phyloP scores from a whole-genome alignment of 1,140 invertebrate genomes.

The Tribolium madens region DNA sequence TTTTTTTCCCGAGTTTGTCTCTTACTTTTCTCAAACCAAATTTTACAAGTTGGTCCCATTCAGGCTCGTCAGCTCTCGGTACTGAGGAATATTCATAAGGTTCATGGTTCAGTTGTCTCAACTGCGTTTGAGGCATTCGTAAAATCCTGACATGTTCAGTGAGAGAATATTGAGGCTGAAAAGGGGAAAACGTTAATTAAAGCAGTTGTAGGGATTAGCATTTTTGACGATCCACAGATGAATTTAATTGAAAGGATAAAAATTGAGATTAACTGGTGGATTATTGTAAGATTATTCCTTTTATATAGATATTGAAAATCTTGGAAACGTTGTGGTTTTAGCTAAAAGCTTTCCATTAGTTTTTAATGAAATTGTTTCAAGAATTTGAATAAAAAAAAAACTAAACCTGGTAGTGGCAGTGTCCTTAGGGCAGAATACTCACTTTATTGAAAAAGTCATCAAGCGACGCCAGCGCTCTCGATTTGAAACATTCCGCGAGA shows the following conservation, averaged over 20 bases:
- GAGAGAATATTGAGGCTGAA: slow-evolving; percentile 68
- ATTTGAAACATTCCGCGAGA: slow-evolving; percentile 85
- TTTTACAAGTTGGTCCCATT: slow-evolving; percentile 84
- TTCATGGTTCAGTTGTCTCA: slow-evolving; percentile 73
- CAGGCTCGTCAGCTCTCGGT: slow-evolving; percentile 76
- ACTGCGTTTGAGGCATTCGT: slow-evolving; percentile 74
- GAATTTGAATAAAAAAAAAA: neutral
- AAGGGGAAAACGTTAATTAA: slow-evolving; percentile 5
- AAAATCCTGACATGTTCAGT: slow-evolving; percentile 78
- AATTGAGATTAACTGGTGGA: neutral
- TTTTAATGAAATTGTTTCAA: slow-evolving; percentile 12
- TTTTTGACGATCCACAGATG: neutral
- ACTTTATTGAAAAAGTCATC: slow-evolving; percentile 78
- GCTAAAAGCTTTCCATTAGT: slow-evolving; percentile 26
- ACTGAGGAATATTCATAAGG: slow-evolving; percentile 77
- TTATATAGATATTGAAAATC: slow-evolving; percentile 11
- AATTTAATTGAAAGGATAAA: neutral
- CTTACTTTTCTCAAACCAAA: slow-evolving; percentile 77
- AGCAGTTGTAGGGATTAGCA: neutral
- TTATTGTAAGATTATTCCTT: neutral
- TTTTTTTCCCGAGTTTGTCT: neutral
- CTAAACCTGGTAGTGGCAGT: neutral
- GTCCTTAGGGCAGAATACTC: no score
- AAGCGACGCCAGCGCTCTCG: slow-evolving; percentile 77
- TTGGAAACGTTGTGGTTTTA: neutral